These are phyloP conservation scores for Hypocryptadius cinnamomeus DNA, from an alignment of 2,113 vertebrate species.

Conservation along the genomic window DNA sequence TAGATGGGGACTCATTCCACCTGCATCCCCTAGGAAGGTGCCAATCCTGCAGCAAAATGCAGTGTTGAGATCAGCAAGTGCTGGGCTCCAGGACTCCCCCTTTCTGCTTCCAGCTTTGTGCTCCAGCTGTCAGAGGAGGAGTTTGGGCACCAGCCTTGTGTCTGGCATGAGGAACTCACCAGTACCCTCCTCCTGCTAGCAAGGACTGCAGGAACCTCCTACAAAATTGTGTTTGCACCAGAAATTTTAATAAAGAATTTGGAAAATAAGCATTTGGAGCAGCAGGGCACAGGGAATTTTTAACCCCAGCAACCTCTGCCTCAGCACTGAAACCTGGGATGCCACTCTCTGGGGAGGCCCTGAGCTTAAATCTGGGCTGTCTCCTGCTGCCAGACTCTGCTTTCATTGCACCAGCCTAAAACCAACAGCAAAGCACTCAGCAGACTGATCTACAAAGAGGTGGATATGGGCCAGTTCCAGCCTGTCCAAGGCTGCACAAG, in stretches of 20 bases:
- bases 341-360: neutral
- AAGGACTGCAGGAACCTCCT: neutral
- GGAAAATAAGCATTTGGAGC: neutral
- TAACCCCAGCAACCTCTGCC: neutral
- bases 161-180: neutral
- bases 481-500: neutral
- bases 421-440: neutral
- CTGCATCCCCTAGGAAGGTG: neutral
- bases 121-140: neutral
- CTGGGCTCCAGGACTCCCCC: neutral
- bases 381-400: neutral
- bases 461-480: neutral
- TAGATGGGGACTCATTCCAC: fast-evolving
- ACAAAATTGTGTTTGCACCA: neutral
- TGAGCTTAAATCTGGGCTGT: neutral
- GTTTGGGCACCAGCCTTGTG: neutral
- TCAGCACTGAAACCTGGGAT: neutral
- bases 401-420: neutral
- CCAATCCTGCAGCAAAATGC: neutral
- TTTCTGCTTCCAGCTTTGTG: neutral
- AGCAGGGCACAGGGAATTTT: neutral
- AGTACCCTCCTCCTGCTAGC: neutral
- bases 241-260: neutral
- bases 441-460: neutral
- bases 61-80: neutral